A percentile compares a stretch with the other conserved stretches of the same genome.
phyloP scores from a whole-genome alignment of 2,888 invertebrate species.

The Dolichomitus sp. region DNA sequence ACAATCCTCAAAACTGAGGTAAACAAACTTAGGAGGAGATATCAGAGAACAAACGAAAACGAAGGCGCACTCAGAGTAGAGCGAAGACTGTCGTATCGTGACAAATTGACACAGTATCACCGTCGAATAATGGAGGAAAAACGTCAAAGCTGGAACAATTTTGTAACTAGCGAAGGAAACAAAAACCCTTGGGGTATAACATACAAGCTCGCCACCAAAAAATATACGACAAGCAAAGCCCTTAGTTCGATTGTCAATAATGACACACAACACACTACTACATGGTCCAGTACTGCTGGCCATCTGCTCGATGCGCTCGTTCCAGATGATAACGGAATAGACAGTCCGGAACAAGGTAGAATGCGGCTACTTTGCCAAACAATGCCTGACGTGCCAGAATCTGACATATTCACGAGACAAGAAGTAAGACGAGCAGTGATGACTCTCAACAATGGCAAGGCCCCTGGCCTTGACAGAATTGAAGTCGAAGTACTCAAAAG shows the following conservation, averaged over 20 bases:
- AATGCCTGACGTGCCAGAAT: neutral
- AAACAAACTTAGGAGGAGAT: neutral
- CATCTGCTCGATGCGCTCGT: neutral
- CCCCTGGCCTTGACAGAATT: neutral
- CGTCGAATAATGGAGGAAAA: neutral
- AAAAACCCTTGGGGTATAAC: slow-evolving; percentile 8
- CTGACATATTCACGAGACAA: neutral
- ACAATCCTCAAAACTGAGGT: neutral
- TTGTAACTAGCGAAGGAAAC: neutral
- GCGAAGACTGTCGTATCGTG: neutral
- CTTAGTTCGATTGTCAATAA: neutral
- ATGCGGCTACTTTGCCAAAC: neutral
- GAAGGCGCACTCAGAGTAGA: neutral
- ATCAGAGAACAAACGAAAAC: neutral
- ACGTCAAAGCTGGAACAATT: neutral
- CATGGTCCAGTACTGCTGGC: neutral
- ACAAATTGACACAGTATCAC: neutral
- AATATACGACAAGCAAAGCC: neutral
- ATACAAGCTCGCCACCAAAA: neutral
- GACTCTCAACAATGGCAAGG: slow-evolving; percentile 4
- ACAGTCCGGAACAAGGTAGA: neutral
- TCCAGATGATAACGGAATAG: neutral
- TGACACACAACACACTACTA: neutral
- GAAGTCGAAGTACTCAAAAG: slow-evolving; percentile 2
- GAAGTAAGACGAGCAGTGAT: neutral